Base-by-base conservation (phyloP, 2,113 vertebrate species). In the Syrmaticus mikado region DNA sequence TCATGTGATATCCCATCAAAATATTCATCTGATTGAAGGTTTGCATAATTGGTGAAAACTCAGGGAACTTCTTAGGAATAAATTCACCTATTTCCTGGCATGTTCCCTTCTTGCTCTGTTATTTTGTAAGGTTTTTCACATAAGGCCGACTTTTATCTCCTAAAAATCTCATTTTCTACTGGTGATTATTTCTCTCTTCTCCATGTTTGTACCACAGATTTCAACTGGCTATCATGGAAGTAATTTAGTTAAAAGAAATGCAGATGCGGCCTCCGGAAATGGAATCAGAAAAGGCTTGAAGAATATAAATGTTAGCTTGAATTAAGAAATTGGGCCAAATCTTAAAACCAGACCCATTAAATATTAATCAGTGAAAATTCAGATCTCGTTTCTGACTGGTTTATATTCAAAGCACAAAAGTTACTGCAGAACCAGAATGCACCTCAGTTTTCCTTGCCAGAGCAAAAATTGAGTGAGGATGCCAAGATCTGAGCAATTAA, bases 301-400 rank as follows among this genome's bases (percentile, higher is more conserved):
- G 75, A 87, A 77, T 28, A 70, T 14, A 72, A 84, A 36, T 66
- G n/a, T 5, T 28, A 60, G 7, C 32, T 72, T 65, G 41, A 91
- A 55, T 85, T 74, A 89, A 90, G 58, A 89, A 93, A 84, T 22
- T 30, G 30, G 43, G 36, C 13, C 15, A 72, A 64, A 61, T 70
- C 14, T 53, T 58, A 80, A 82, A 79, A 10, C 10, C 10, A 91
- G 32, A 19, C 4, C 13, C 4, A 21, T 45, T 68, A 52, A 25
- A 19, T 17, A 52, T 30, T 21, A 70, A 78, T 30, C 30, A 48
- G 4, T 43, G 43, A 92, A 90, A 80, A 89, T 25, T 50, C 55
- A 77, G 68, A 21, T 55, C 46, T 85, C 17, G 46, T 70, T 90
- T 87, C n/a, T 71, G 34, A 50, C 41, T 93, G 4, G 0, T 50